Percentiles rank a stretch among this genome's conserved stretches.
These are phyloP conservation scores for Acanthosoma haemorrhoidale DNA, from an alignment of 2,888 invertebrate species.

Conservation along the genomic window DNA sequence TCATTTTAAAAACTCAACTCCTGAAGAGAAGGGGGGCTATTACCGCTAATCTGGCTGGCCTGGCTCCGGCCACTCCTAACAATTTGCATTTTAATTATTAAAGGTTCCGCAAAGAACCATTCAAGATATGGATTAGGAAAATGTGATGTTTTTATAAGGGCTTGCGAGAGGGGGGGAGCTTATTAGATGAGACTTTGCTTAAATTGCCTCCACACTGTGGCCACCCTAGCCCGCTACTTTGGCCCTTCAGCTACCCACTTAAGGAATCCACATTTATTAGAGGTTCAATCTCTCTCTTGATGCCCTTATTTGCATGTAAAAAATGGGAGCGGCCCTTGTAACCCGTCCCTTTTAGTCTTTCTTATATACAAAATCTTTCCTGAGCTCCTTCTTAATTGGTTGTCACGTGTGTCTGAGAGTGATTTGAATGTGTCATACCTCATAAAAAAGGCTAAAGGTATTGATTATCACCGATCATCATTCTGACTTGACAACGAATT, in stretches of 20 bases:
- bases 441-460: too few species aligned
- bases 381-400: too few species aligned
- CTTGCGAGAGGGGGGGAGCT: background rate
- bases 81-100: conserved; percentile 24
- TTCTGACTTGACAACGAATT: too few species aligned
- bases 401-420: too few species aligned
- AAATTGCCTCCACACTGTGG: too few species aligned
- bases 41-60: background rate
- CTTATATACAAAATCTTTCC: too few species aligned
- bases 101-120: conserved; percentile 20
- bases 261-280: conserved; percentile 9
- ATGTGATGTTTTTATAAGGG: conserved; percentile 15
- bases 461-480: too few species aligned
- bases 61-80: background rate
- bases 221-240: too few species aligned
- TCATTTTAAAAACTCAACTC: conserved; percentile 8
- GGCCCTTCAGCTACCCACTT: too few species aligned
- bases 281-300: background rate
- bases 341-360: background rate
- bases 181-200: conserved; percentile 1
- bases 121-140: conserved; percentile 22
- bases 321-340: background rate
- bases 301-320: conserved; percentile 4
- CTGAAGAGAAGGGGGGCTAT: background rate
- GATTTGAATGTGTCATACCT: too few species aligned